These are phyloP conservation scores for Odocoileus hemionus DNA, from an alignment of 2,113 vertebrate genomes.

Conservation along the genomic window DNA sequence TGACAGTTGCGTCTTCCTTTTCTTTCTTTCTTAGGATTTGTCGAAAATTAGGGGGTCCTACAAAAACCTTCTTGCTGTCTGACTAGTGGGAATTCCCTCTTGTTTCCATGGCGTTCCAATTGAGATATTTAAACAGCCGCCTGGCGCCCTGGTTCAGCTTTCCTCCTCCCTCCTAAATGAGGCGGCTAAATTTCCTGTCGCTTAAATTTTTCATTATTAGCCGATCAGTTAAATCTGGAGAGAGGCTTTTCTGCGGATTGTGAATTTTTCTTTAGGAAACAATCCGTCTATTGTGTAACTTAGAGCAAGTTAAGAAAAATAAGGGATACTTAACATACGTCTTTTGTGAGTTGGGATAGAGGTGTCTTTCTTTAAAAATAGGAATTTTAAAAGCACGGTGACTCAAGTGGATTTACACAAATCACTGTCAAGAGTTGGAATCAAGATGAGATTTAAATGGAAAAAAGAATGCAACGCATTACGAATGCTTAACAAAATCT, in stretches of 20 bases:
- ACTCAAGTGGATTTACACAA: neutral
- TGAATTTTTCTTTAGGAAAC: neutral
- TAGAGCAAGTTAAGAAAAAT: neutral
- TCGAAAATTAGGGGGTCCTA: neutral
- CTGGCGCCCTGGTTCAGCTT: neutral
- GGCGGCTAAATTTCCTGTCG: neutral
- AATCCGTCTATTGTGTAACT: neutral
- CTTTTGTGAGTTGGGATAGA: neutral
- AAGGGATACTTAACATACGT: neutral
- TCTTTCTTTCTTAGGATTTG: neutral
- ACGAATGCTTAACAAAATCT: neutral
- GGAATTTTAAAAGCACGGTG: neutral
- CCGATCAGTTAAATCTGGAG: neutral
- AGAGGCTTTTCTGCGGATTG: neutral
- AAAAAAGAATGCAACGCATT: neutral
- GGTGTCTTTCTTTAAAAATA: neutral
- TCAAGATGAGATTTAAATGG: neutral
- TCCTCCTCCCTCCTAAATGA: neutral
- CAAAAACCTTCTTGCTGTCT: neutral
- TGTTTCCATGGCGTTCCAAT: conserved; percentile 40
- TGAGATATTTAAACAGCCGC: conserved; percentile 27
- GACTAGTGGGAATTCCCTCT: neutral
- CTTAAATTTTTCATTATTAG: neutral
- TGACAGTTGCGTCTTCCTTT: neutral
- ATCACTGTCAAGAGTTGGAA: neutral